phyloP scores from a whole-genome alignment of 2,888 invertebrate genomes.

The Diaperis boleti region DNA sequence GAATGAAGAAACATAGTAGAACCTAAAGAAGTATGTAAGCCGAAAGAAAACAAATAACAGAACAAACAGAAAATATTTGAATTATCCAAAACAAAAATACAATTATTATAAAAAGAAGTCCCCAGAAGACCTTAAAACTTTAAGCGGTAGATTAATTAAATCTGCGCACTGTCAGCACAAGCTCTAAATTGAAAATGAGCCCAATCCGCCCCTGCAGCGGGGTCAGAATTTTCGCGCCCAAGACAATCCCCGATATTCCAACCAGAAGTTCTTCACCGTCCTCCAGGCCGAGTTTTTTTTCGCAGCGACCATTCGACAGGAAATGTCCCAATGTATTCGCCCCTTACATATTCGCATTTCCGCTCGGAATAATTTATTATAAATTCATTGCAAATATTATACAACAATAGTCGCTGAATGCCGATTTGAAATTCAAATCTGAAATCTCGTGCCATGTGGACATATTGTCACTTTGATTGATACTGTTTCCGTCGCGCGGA shows the following conservation, averaged over 20 bases:
- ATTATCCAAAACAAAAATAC: too few species aligned
- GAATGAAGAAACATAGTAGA: too few species aligned
- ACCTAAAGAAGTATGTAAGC: too few species aligned
- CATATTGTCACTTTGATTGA: constrained; percentile 37
- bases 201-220: too few species aligned
- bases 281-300: too few species aligned
- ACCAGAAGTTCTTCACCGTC: neutral
- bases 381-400: constrained; percentile 36
- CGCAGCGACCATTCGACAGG: constrained; percentile 11
- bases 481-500: constrained; percentile 25
- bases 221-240: neutral
- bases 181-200: too few species aligned
- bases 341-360: constrained; percentile 28
- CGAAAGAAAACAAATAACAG: neutral
- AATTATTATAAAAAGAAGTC: too few species aligned
- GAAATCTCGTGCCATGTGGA: constrained; percentile 33
- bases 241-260: neutral
- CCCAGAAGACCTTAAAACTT: too few species aligned
- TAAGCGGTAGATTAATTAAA: too few species aligned
- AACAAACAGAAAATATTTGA: neutral
- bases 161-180: too few species aligned
- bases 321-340: constrained; percentile 28
- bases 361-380: constrained; percentile 31
- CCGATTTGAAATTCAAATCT: constrained; percentile 34
- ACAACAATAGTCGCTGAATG: constrained; percentile 24